These are phyloP conservation scores for Lagorchestes hirsutus DNA, from an alignment of 2,797 vertebrate genomes.

Conservation along the genomic window DNA sequence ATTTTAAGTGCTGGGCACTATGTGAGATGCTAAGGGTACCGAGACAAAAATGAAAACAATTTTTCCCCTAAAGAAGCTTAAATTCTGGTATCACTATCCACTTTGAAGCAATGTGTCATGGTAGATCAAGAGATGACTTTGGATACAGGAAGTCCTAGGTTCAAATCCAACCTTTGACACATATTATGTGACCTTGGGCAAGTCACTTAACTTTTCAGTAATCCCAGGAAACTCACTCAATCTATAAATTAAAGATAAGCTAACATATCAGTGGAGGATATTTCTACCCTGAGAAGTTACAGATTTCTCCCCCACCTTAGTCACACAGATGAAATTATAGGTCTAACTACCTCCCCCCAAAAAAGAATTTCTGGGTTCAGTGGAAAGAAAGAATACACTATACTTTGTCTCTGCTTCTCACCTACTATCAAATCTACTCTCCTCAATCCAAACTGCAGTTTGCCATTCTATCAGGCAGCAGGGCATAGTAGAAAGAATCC, in stretches of 20 bases:
- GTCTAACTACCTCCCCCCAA: background rate
- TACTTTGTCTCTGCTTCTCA: background rate
- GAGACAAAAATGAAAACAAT: background rate
- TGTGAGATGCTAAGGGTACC: background rate
- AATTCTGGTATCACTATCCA: background rate
- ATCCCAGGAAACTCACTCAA: background rate
- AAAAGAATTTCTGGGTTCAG: background rate
- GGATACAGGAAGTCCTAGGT: background rate
- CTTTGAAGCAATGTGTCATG: background rate
- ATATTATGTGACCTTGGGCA: background rate
- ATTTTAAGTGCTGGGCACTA: background rate
- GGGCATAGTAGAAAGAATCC: background rate
- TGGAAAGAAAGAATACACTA: background rate
- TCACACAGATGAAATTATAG: background rate
- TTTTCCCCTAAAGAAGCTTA: background rate
- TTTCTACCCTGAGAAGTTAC: background rate
- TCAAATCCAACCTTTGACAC: background rate
- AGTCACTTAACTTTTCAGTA: background rate
- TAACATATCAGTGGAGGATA: background rate
- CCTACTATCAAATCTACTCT: background rate
- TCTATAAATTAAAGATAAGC: background rate
- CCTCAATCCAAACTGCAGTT: background rate
- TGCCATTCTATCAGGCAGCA: background rate
- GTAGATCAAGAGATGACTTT: background rate
- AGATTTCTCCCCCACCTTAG: background rate